Conservation (phyloP, 2,797 vertebrate species). For the Prionace glauca region DNA sequence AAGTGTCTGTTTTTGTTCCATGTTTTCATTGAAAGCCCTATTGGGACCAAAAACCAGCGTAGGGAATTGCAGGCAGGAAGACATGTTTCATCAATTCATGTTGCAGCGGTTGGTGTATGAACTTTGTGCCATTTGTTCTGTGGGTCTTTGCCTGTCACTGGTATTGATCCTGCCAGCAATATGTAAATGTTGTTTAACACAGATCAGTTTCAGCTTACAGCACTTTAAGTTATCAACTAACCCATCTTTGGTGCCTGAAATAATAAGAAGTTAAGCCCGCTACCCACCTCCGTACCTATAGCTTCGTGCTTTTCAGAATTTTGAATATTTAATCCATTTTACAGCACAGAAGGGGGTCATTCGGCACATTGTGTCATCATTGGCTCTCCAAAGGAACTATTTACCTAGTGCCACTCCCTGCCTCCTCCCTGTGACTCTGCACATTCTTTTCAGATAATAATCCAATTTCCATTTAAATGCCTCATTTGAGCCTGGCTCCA, state of each 20-base stretch:
- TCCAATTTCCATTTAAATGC: not conserved
- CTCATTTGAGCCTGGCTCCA: not conserved
- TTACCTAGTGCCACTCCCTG: not conserved
- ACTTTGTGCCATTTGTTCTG: not conserved
- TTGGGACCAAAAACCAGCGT: not conserved
- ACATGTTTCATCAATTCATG: not conserved
- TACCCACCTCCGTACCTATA: not conserved
- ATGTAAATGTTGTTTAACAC: not conserved
- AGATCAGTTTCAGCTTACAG: not conserved
- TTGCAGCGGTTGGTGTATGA: not conserved
- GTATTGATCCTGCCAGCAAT: not conserved
- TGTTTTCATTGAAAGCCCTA: not conserved
- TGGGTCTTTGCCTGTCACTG: not conserved
- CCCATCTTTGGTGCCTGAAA: not conserved
- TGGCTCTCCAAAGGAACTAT: not conserved
- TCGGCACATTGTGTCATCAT: not conserved
- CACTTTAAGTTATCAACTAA: not conserved
- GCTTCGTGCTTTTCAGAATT: not conserved
- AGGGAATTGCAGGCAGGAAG: conserved; percentile 1
- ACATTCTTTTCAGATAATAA: not conserved
- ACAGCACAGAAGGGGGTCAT: no score
- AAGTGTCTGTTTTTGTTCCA: conserved; percentile 6
- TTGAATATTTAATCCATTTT: not conserved
- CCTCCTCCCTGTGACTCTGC: not conserved
- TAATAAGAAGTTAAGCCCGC: not conserved